These are phyloP conservation scores for Lepisosteus oculatus DNA, from an alignment of 2,113 vertebrate genomes.

Conservation along the genomic window DNA sequence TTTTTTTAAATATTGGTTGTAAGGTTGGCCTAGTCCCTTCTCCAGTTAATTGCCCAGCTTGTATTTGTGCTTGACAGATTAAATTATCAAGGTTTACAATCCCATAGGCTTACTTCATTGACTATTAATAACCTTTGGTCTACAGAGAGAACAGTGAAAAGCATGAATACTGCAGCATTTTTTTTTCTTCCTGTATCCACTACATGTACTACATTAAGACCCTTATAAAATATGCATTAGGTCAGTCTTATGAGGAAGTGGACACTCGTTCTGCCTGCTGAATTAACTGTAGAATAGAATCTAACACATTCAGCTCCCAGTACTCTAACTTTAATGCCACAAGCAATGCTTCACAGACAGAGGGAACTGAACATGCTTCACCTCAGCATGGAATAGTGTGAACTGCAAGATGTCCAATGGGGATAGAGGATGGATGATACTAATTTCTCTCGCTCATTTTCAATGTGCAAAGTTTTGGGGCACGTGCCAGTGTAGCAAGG, in stretches of 20 bases:
- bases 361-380: no score
- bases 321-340: neutral
- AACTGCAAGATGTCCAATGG: no score
- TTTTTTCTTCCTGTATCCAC: neutral
- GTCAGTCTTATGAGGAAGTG: neutral
- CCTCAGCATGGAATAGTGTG: no score
- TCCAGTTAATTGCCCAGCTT: conserved; percentile 56
- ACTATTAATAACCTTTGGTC: conserved; percentile 42
- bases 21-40: conserved; percentile 46
- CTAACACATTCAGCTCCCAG: neutral
- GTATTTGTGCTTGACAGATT: conserved; percentile 48
- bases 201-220: conserved; percentile 16
- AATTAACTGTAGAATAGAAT: neutral
- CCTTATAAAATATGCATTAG: conserved; percentile 18
- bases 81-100: conserved; percentile 37
- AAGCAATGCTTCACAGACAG: no score
- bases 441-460: no score
- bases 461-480: no score
- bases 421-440: no score
- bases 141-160: conserved; percentile 23
- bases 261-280: neutral
- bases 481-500: no score
- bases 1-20: conserved; percentile 50
- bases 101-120: conserved; percentile 36
- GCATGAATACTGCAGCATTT: conserved; percentile 23